Evolutionary conservation across 2,797 vertebrate genomes (phyloP), one percentile per base, ranked within the genome.

Genomic region (Pseudomugil gertrudae): DNA sequence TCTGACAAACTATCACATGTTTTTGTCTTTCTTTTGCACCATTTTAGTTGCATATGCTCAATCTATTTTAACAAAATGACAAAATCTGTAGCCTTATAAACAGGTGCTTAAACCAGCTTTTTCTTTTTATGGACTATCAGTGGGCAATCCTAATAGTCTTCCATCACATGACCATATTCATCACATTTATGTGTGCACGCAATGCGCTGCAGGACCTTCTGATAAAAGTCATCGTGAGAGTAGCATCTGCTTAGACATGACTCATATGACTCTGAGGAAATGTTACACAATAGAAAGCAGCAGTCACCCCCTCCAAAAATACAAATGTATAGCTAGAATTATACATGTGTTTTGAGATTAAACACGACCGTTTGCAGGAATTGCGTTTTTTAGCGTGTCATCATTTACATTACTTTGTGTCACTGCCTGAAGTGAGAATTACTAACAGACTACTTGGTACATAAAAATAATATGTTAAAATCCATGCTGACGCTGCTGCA

Each of bases 181-280:
- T 57, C 26, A 63, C 53, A 27, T 57, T 63, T 1, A 6, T 32
- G 40, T 17, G 45, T 30, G 63, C 24, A 40, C 60, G 48, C 43
- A 4, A 59, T 57, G 83, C 27, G 90, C 91, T 93, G 78, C 11
- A 27, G 2, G 52, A 45, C 9, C 11, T 5, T 45, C 53, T n/a
- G 56, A 62, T 21, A 6, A 33, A 29, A 50, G 15, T 33, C 48
- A 23, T 65, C 30, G 30, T 69, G 60, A 52, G 55, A 55, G 54
- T 1, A 60, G 64, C 77, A 77, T 81, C 78, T 84, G 75, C 54
- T 69, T 7, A 21, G 47, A 19, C 48, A 9, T 75, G 80, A 79
- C 72, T 81, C 86, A 74, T 72, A 48, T 78, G 65, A 73, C 79
- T 80, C 51, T 1, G 66, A 81, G 76, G 62, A 45, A 58, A 66